Evolutionary conservation across 92 coral and sea anemone genomes (phyloP).

Genomic region (Porites evermanni): DNA sequence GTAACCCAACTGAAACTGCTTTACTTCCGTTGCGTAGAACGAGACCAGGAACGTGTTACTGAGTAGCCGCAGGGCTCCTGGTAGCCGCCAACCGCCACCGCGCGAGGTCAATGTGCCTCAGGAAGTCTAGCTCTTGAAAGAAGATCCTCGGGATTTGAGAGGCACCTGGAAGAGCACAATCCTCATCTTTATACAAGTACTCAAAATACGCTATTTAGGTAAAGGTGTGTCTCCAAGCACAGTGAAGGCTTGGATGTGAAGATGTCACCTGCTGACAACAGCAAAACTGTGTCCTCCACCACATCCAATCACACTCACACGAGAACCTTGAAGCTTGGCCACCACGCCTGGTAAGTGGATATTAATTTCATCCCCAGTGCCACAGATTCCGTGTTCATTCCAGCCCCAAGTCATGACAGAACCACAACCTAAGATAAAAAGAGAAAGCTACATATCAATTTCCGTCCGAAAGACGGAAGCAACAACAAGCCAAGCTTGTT

Average conservation of each 20-base stretch:
- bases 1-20: no score
- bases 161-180: not conserved
- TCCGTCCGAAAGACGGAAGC: not conserved
- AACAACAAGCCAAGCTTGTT: not conserved
- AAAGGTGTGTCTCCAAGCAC: not conserved
- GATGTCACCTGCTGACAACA: conserved; percentile 21
- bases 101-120: no score
- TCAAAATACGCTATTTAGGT: not conserved
- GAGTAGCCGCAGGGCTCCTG: no score
- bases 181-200: not conserved
- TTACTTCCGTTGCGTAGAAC: no score
- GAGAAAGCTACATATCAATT: not conserved
- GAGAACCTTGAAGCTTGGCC: conserved; percentile 16
- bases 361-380: conserved; percentile 76
- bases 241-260: not conserved
- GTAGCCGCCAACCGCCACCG: no score
- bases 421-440: conserved; percentile 54
- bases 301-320: conserved; percentile 69
- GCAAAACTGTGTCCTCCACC: conserved; percentile 88
- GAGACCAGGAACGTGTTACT: no score
- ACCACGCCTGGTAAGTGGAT: conserved; percentile 62
- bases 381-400: conserved; percentile 95
- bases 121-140: no score
- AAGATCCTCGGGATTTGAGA: no score
- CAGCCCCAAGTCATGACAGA: conserved; percentile 83